Evolutionary conservation across 92 coral and sea anemone species (phyloP).

Genomic region (Umimayanthus chanpuru): DNA sequence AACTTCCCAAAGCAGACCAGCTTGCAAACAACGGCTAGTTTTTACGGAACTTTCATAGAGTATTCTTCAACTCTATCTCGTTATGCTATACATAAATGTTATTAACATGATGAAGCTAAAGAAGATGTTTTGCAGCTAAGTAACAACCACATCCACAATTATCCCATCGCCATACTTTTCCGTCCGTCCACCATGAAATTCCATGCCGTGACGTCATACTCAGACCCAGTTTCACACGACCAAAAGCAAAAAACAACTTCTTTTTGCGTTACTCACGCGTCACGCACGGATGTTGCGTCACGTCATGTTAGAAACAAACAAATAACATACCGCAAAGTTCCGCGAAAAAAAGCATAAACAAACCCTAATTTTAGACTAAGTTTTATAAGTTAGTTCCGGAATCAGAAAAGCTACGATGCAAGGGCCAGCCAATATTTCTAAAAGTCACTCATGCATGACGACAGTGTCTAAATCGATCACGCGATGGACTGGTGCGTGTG

Average conservation of each 20-base stretch:
- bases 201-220: slow-evolving; percentile 32
- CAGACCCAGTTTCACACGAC: slow-evolving; percentile 17
- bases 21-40: neutral
- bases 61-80: neutral
- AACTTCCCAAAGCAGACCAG: slow-evolving; percentile 9
- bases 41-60: neutral
- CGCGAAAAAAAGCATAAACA: too few species aligned
- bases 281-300: neutral
- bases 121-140: neutral
- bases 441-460: too few species aligned
- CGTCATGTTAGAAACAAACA: too few species aligned
- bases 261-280: neutral
- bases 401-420: too few species aligned
- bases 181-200: slow-evolving; percentile 46
- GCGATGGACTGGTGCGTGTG: too few species aligned
- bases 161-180: neutral
- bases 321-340: too few species aligned
- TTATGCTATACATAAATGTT: neutral
- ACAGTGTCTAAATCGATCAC: too few species aligned
- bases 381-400: too few species aligned
- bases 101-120: slow-evolving; percentile 16
- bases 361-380: too few species aligned
- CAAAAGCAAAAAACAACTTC: neutral
- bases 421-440: too few species aligned
- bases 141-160: slow-evolving; percentile 12